Evolutionary conservation across 2,888 invertebrate species (phyloP).

Genomic region (Idaea aversata): DNA sequence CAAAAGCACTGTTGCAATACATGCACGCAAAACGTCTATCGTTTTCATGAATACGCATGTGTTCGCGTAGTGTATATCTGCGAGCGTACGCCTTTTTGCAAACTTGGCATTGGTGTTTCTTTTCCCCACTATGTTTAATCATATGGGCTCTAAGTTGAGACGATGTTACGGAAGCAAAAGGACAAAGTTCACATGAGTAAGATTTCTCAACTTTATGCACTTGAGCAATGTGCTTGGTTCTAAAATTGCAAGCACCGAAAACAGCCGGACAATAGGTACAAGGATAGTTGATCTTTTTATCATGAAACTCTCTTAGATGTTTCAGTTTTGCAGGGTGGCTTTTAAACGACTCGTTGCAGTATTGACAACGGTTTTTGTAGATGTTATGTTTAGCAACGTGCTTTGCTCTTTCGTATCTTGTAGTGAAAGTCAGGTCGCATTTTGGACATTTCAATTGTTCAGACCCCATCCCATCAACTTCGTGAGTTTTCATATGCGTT

Average conservation of each 20-base stretch:
- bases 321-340: conserved; percentile 44
- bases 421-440: conserved; percentile 55
- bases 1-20: conserved; percentile 59
- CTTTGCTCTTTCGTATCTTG: conserved; percentile 44
- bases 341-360: conserved; percentile 60
- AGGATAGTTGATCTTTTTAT: conserved; percentile 63
- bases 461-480: conserved; percentile 4
- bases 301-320: conserved; percentile 55
- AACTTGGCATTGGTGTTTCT: conserved; percentile 68
- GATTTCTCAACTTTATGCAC: conserved; percentile 63
- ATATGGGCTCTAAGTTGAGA: conserved; percentile 77
- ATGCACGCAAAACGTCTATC: conserved; percentile 63
- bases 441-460: conserved; percentile 51
- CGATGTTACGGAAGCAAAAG: conserved; percentile 76
- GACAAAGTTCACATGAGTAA: conserved; percentile 71
- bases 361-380: conserved; percentile 36
- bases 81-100: conserved; percentile 77
- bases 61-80: conserved; percentile 64
- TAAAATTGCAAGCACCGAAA: conserved; percentile 67
- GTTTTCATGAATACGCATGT: conserved; percentile 68
- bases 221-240: conserved; percentile 62
- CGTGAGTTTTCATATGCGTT: conserved; percentile 19
- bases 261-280: conserved; percentile 67
- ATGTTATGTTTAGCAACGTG: conserved; percentile 53
- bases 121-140: conserved; percentile 74